These are phyloP conservation scores for Acrocephalus kingi DNA, from an alignment of 2,113 vertebrate species.

Conservation along the genomic window DNA sequence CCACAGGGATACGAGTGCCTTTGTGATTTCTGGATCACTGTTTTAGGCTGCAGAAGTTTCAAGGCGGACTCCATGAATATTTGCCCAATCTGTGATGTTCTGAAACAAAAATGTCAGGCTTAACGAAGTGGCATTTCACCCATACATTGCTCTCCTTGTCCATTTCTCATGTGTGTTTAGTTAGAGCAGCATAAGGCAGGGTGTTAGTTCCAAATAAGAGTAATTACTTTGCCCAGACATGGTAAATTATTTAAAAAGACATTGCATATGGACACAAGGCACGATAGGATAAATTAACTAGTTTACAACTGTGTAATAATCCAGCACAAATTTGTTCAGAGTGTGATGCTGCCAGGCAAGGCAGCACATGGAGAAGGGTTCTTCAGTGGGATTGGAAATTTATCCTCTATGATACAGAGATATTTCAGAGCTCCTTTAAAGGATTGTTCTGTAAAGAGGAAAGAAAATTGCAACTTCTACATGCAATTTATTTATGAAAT, in stretches of 20 bases:
- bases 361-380: background rate
- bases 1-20: rapidly evolving
- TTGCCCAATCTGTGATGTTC: background rate
- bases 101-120: background rate
- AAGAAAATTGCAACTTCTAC: constrained; percentile 5
- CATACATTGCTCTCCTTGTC: background rate
- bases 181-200: background rate
- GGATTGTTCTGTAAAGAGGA: background rate
- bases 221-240: background rate
- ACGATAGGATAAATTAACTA: background rate
- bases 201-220: background rate
- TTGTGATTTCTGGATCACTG: background rate
- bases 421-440: constrained; percentile 38
- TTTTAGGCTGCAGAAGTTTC: background rate
- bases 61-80: background rate
- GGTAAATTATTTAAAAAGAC: constrained; percentile 2
- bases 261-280: background rate
- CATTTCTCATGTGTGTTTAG: background rate
- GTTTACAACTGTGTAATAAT: background rate
- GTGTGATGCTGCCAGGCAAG: background rate
- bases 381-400: background rate
- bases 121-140: background rate
- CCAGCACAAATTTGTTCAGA: background rate
- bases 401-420: background rate
- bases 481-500: constrained; percentile 38